phyloP scores from a whole-genome alignment of 2,888 invertebrate species.

The Anaspis maculata region DNA sequence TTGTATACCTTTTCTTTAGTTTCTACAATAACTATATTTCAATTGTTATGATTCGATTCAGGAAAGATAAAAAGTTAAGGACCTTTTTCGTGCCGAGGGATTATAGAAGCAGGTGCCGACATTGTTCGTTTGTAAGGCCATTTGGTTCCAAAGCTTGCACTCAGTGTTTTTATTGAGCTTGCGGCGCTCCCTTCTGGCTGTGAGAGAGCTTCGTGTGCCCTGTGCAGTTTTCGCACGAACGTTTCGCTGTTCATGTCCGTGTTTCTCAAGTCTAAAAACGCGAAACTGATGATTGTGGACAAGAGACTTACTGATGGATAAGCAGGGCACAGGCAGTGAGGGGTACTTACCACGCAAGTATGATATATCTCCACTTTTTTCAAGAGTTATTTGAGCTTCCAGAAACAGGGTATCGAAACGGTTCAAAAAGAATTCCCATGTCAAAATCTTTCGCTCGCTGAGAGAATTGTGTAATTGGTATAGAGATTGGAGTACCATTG shows the following conservation, averaged over 20 bases:
- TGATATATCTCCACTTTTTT: slow-evolving; percentile 75
- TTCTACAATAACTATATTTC: slow-evolving; percentile 25
- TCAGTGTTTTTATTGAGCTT: slow-evolving; percentile 64
- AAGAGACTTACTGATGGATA: too few relatives aligned
- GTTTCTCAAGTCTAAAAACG: slow-evolving; percentile 69
- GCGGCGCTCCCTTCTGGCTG: slow-evolving; percentile 59
- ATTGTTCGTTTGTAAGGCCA: slow-evolving; percentile 93
- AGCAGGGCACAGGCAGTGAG: too few relatives aligned
- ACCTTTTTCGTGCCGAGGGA: slow-evolving; percentile 64
- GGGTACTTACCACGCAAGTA: slow-evolving; percentile 63
- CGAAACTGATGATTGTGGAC: slow-evolving; percentile 9
- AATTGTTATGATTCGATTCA: too few relatives aligned
- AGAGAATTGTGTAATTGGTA: slow-evolving; percentile 91
- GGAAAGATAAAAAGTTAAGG: too few relatives aligned
- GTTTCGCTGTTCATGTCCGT: slow-evolving; percentile 81
- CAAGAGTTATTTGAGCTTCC: slow-evolving; percentile 89
- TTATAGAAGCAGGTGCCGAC: slow-evolving; percentile 83
- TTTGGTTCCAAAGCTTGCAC: slow-evolving; percentile 83
- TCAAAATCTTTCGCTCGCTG: slow-evolving; percentile 79
- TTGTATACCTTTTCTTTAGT: slow-evolving; percentile 78
- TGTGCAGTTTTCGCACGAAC: slow-evolving; percentile 75
- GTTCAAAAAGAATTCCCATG: slow-evolving; percentile 97
- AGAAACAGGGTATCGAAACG: slow-evolving; percentile 91
- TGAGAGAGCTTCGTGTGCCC: slow-evolving; percentile 81
- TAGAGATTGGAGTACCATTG: slow-evolving; percentile 91